Evolutionary conservation across 1,140 invertebrate genomes (phyloP).

Genomic region (Aphaenogaster rudis): DNA sequence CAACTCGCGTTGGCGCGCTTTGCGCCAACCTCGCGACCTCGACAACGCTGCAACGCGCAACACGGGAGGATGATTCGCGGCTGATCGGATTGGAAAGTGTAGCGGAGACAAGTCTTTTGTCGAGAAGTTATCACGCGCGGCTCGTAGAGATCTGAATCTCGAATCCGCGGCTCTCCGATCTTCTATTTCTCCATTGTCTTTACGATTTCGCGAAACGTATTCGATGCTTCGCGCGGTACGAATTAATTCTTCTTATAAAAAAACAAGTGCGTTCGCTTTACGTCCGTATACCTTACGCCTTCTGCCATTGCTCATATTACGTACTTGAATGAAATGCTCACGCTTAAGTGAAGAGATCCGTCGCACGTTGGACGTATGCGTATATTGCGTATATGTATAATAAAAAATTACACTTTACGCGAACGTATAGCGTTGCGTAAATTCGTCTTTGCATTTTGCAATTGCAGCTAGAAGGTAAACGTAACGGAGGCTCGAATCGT

Average conservation of each 20-base stretch:
- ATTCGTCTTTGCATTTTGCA: not conserved
- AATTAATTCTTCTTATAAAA: not conserved
- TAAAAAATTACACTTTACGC: not conserved
- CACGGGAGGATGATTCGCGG: not conserved
- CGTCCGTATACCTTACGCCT: no score
- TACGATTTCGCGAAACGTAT: not conserved
- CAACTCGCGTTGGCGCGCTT: not conserved
- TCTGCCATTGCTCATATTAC: no score
- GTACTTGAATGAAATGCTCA: not conserved
- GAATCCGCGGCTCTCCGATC: not conserved
- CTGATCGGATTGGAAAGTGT: slow-evolving; percentile 13
- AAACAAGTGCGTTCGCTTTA: not conserved
- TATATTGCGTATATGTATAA: not conserved
- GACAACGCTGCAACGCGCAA: not conserved
- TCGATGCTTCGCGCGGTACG: not conserved
- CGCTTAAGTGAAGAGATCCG: not conserved
- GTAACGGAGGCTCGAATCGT: not conserved
- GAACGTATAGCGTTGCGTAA: not conserved
- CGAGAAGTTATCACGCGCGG: not conserved
- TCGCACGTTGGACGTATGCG: not conserved
- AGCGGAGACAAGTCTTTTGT: not conserved
- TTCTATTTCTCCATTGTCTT: not conserved
- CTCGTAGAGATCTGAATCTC: no score
- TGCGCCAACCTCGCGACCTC: not conserved
- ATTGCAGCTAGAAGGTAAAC: not conserved